Conservation (phyloP, 2,888 invertebrate species). For the Rosalia funebris region DNA sequence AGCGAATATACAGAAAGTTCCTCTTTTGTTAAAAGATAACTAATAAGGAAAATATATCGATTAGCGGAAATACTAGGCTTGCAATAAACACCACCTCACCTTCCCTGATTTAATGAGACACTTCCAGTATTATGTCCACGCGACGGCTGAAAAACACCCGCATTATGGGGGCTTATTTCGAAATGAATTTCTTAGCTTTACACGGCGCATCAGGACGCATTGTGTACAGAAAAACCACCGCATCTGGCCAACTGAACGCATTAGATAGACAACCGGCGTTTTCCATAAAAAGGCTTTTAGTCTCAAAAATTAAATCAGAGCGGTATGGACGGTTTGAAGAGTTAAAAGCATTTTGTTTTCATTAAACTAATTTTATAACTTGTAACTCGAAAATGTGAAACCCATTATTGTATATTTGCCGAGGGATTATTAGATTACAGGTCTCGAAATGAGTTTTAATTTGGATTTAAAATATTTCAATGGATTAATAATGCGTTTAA, state of each 20-base stretch:
- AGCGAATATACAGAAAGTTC: too few relatives aligned
- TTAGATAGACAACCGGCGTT: conserved; percentile 10
- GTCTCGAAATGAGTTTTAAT: conserved; percentile 1
- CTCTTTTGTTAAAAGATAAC: too few relatives aligned
- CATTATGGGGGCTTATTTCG: not conserved
- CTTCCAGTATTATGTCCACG: not conserved
- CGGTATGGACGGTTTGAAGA: conserved; percentile 18
- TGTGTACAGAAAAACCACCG: conserved; percentile 6
- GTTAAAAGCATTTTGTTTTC: conserved; percentile 22
- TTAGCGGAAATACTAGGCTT: too few relatives aligned
- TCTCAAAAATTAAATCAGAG: conserved; percentile 32
- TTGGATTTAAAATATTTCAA: conserved; percentile 11
- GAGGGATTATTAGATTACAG: conserved; percentile 14
- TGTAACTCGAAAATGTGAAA: conserved; percentile 15
- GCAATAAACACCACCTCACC: too few relatives aligned
- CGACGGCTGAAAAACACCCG: not conserved
- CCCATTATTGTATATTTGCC: conserved; percentile 17
- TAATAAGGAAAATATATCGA: too few relatives aligned
- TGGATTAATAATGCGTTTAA: conserved; percentile 4
- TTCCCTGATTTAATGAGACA: too few relatives aligned
- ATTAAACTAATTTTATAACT: conserved; percentile 25
- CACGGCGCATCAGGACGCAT: not conserved
- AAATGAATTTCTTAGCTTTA: not conserved
- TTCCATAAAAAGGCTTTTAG: conserved; percentile 32
- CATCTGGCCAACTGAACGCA: conserved; percentile 23